Conservation (phyloP, 2,888 invertebrate genomes). For the Ichneumoninae sp. region DNA sequence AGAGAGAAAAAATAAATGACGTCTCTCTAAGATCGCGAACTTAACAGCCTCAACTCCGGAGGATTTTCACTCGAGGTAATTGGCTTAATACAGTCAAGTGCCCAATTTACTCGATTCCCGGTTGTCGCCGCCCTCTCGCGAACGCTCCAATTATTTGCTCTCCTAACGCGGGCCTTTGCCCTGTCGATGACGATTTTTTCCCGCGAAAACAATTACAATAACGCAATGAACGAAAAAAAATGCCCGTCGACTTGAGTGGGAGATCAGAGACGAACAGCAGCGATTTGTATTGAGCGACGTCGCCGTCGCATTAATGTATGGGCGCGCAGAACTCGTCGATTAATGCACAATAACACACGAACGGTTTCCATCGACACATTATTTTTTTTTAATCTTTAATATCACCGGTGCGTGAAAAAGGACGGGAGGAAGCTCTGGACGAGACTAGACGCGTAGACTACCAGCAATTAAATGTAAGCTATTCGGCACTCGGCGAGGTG, state of each 20-base stretch:
- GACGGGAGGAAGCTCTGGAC: background rate
- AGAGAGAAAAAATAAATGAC: background rate
- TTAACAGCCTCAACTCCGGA: background rate
- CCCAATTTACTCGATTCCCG: conserved; percentile 9
- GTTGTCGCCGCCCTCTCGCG: background rate
- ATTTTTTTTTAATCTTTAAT: background rate
- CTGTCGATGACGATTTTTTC: background rate
- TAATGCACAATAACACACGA: background rate
- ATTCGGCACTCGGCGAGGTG: conserved; percentile 22
- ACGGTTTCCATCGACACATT: background rate
- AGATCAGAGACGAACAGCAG: background rate
- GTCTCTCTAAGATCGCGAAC: background rate
- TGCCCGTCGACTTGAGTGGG: background rate
- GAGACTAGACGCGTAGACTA: background rate
- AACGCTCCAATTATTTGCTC: background rate
- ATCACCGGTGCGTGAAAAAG: conserved; percentile 4
- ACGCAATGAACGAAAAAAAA: too few relatives aligned
- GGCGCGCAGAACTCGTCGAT: background rate
- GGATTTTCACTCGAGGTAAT: background rate
- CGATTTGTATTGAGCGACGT: background rate
- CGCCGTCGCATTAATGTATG: background rate
- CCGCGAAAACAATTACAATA: background rate
- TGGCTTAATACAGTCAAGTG: conserved; percentile 7
- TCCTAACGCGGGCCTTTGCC: background rate
- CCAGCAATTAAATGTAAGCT: conserved; percentile 8